A percentile compares a stretch with the other conserved stretches of the same genome.
Conservation (phyloP, 2,888 invertebrate species). For the Meiosimyza decipiens region DNA sequence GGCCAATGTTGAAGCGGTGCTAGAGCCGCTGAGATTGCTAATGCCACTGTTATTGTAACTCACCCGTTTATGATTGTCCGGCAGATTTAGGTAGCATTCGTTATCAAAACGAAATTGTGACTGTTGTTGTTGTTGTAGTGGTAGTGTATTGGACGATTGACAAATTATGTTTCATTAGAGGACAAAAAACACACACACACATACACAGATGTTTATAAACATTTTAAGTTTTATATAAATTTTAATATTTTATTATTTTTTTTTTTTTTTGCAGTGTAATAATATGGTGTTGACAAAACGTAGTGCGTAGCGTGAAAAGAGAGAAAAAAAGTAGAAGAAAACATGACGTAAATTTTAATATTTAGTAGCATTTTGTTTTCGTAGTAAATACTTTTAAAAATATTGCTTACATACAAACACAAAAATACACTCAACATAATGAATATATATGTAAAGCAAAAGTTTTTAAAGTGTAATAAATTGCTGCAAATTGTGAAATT, state of each 20-base stretch:
- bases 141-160: slow-evolving; percentile 5
- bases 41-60: slow-evolving; percentile 69
- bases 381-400: not conserved
- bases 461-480: too few relatives aligned
- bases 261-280: slow-evolving; percentile 32
- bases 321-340: slow-evolving; percentile 42
- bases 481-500: too few relatives aligned
- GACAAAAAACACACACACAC: slow-evolving; percentile 37
- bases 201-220: slow-evolving; percentile 12
- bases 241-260: slow-evolving; percentile 26
- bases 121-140: slow-evolving; percentile 69
- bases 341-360: slow-evolving; percentile 30
- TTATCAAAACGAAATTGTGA: slow-evolving; percentile 99
- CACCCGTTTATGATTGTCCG: slow-evolving; percentile 99
- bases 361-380: not conserved
- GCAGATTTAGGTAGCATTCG: slow-evolving; percentile 97
- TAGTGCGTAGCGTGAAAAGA: slow-evolving; percentile 41
- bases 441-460: too few relatives aligned
- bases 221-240: slow-evolving; percentile 3
- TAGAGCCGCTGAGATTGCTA: slow-evolving; percentile 43
- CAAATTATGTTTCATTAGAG: slow-evolving; percentile 4
- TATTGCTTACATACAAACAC: not conserved
- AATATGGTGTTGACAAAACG: slow-evolving; percentile 38
- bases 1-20: slow-evolving; percentile 50
- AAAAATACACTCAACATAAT: not conserved